Base-by-base conservation (phyloP, 2,888 invertebrate genomes). In the Drosophila recens region DNA sequence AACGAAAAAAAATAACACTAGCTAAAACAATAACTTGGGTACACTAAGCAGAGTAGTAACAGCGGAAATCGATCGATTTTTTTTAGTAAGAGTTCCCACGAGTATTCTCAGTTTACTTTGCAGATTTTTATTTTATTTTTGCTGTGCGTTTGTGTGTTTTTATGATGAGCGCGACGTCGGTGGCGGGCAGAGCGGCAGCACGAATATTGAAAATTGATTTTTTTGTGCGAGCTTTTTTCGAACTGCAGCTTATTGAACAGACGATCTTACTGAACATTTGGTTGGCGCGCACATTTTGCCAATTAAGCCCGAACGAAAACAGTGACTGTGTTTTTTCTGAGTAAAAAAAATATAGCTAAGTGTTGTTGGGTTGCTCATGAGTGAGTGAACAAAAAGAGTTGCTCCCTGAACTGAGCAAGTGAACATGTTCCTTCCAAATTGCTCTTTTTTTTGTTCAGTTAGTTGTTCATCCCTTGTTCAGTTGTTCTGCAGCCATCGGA, bases 11-110 rank as follows among this genome's bases (percentile, higher is more conserved):
- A 49, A 77, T 10, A n/a, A 48, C 46, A 58, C 34, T 66, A 61
- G 57, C 45, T 42, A 11, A n/a, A 20, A 54, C 15, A 46, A 33
- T 36, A 48, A 57, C 42, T 65, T 51, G 33, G 27, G 33, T 52
- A 68, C 52, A 77, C 53, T 48, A 56, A 33, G 56, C 38, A 57
- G 5, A 30, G 33, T 40, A 67, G 27, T 46, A 51, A 23, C 51
- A 76, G 67, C 51, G 36, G 42, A 42, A 72, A 78, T 73, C 69
- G 79, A 76, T 76, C 79, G 79, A 74, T 43, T 54, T 65, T n/a
- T n/a, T 68, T 45, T 42, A 11, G 13, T 40, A 30, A 45, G 69
- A 68, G 33, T 34, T 38, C 20, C 34, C 53, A 40, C 45, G 43
- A 45, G 46, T 68, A 56, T 57, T 72, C 43, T 46, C 51, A 34